Base-by-base conservation (phyloP, 2,888 invertebrate genomes). In the Eretmocerus hayati region DNA sequence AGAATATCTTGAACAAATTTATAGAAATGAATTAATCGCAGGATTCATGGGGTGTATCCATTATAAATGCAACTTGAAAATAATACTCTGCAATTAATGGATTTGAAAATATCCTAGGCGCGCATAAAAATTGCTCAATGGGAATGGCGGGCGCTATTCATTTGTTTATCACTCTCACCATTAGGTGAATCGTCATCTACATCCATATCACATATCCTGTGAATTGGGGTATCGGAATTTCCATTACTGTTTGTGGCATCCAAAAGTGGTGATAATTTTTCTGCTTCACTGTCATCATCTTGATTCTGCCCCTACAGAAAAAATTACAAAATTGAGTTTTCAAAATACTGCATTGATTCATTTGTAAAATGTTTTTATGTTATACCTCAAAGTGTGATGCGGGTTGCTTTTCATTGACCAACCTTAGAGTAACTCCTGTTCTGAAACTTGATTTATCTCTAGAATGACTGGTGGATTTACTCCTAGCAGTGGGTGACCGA, bases 231-330 rank as follows among this genome's bases (percentile, higher is more conserved):
- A 45, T 69, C 65, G 4, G 64, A 52, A 45, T 62, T 62, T 48
- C 72, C 70, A 11, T 67, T 65, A 46, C 65, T 68, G 4, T 66
- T 65, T 3, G 66, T 64, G 30, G 70, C 65, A 43, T 78, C 75
- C 19, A 90, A 74, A 26, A 90, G 72, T 16, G 90, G 90, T 16
- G 89, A 89, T 46, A 88, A 71, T 59, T 89, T 83, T 72, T 90
- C 90, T 41, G 84, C 84, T 69, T 90, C 89, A 65, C 89, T 89
- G 65, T 89, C 88, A 57, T 85, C 85, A 62, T 85, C 87, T 37
- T 77, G 73, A 31, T 75, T 77, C 62, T 76, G 66, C 2, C 60
- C 60, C 53, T 53, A 11, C 2, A 42, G 37, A 36, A 18, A 35
- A 43, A 30, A 6, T 4, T 15, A 40, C 11, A 26, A 16, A 5